phyloP scores from a whole-genome alignment of 2,113 vertebrate species.

The Pithys albifrons region DNA sequence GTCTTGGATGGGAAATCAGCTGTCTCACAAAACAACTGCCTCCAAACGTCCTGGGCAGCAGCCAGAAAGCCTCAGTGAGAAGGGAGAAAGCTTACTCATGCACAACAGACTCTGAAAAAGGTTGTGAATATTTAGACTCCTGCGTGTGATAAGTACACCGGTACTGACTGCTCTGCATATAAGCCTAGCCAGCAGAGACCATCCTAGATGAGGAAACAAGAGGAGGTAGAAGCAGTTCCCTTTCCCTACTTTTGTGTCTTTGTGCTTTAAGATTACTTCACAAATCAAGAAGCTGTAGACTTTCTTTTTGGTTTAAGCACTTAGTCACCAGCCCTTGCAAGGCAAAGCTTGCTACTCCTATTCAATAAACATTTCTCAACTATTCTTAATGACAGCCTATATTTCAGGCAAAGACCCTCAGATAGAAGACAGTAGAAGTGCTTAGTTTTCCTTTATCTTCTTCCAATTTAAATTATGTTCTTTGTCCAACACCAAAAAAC shows the following conservation, averaged over 20 bases:
- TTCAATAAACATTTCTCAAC: not conserved
- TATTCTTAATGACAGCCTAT: not conserved
- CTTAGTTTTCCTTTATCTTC: not conserved
- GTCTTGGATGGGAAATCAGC: not conserved
- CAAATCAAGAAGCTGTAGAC: not conserved
- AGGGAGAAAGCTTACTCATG: not conserved
- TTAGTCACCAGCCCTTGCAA: not conserved
- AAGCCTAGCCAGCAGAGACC: not conserved
- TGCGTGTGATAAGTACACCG: not conserved
- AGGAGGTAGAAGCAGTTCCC: not conserved
- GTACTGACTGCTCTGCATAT: not conserved
- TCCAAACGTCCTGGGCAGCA: not conserved
- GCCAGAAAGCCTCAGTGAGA: not conserved
- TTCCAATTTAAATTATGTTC: not conserved
- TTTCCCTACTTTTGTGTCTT: not conserved
- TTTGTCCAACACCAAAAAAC: not conserved
- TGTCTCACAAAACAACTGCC: not conserved
- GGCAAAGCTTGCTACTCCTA: not conserved
- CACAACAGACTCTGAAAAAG: not conserved
- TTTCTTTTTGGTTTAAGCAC: not conserved
- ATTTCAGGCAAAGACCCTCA: not conserved
- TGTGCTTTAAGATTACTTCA: not conserved
- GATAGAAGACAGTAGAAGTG: not conserved
- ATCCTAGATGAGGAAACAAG: not conserved
- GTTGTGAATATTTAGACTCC: not conserved